phyloP scores from a whole-genome alignment of 2,113 vertebrate genomes.

The Ornithorhynchus anatinus region DNA sequence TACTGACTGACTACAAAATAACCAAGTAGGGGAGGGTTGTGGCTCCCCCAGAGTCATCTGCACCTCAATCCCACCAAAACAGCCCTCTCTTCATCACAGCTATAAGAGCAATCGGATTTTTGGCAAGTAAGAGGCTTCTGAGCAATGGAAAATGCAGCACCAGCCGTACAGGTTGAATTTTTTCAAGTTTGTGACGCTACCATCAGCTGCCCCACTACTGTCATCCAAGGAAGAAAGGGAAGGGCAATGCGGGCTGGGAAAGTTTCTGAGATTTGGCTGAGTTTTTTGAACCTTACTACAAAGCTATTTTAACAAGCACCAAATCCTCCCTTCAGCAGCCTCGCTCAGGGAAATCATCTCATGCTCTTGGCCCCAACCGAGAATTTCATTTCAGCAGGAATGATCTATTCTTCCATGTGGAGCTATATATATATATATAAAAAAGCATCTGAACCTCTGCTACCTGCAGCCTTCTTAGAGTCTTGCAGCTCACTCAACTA shows the following conservation, averaged over 20 bases:
- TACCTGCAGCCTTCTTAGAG: not conserved
- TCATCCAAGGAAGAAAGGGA: not conserved
- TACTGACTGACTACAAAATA: no score
- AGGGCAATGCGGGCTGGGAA: no score
- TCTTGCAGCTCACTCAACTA: fast-evolving
- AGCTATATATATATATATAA: not conserved
- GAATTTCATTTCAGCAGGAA: not conserved
- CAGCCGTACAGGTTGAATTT: no score
- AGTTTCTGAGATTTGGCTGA: not conserved
- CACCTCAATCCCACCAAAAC: no score
- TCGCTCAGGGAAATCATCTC: not conserved
- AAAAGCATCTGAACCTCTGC: not conserved
- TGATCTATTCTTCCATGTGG: not conserved
- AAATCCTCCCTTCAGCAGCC: not conserved
- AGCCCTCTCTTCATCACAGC: no score
- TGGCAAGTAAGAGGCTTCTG: no score
- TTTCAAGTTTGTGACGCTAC: no score
- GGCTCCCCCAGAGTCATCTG: no score
- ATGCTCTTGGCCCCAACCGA: not conserved
- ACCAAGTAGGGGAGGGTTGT: no score
- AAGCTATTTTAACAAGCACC: not conserved
- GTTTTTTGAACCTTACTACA: not conserved
- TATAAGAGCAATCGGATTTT: no score
- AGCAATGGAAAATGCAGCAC: no score
- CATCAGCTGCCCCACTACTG: no score